These are phyloP conservation scores for Trematomus loennbergii DNA, from an alignment of 2,113 vertebrate species.

Conservation along the genomic window DNA sequence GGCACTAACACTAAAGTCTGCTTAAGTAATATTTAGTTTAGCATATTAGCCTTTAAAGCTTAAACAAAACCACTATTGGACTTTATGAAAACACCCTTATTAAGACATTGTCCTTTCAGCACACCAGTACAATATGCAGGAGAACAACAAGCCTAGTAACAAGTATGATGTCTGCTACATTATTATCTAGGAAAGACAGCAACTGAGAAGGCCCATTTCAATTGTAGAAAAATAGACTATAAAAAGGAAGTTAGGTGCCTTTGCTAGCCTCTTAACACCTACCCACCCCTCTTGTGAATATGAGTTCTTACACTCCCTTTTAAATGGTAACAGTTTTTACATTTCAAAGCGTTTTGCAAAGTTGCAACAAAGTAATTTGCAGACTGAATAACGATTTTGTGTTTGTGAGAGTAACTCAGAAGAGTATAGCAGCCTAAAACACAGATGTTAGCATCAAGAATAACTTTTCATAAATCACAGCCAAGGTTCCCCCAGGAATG, in stretches of 20 bases:
- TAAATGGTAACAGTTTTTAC: conserved; percentile 21
- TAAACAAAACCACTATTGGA: neutral
- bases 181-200: neutral
- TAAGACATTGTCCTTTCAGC: neutral
- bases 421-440: neutral
- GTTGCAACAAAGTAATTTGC: conserved; percentile 27
- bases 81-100: neutral
- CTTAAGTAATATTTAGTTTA: neutral
- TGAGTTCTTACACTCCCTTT: neutral
- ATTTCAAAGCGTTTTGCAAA: conserved; percentile 36
- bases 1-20: neutral
- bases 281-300: conserved; percentile 6
- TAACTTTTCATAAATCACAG: neutral
- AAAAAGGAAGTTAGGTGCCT: neutral
- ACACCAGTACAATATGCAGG: neutral
- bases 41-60: neutral
- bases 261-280: conserved; percentile 8
- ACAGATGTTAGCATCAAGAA: neutral
- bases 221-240: neutral
- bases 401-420: neutral
- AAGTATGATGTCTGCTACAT: neutral
- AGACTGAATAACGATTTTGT: conserved; percentile 1
- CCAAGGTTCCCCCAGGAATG: neutral
- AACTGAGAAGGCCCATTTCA: neutral
- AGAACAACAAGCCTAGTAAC: neutral